A percentile compares a stretch with the other conserved stretches of the same genome.
phyloP scores from a whole-genome alignment of 2,113 vertebrate genomes.

The Upupa epops region DNA sequence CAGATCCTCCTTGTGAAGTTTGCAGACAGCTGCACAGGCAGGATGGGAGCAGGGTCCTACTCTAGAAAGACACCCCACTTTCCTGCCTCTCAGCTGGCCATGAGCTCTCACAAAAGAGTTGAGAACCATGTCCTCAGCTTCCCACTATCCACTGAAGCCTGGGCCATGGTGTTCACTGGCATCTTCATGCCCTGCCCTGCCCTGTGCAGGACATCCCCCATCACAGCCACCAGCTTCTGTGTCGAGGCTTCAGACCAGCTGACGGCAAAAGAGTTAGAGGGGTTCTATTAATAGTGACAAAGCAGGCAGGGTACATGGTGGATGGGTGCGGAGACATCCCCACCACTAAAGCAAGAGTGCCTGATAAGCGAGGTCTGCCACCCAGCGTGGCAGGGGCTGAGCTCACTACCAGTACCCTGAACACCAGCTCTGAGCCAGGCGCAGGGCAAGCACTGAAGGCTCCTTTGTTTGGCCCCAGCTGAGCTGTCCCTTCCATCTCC shows the following conservation, averaged over 20 bases:
- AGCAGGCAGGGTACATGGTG: rapidly evolving
- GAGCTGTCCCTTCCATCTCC: constrained; percentile 54
- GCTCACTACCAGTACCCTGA: not conserved
- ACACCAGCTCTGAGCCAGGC: not conserved
- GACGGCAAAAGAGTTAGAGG: not conserved
- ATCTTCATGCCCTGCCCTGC: not conserved
- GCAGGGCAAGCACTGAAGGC: constrained; percentile 23
- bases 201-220: rapidly evolving
- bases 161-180: not conserved
- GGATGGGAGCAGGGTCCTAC: not conserved
- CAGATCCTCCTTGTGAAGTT: not conserved
- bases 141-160: not conserved
- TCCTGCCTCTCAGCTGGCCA: not conserved
- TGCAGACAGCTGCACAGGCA: not conserved
- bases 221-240: not conserved
- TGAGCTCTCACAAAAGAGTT: not conserved
- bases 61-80: not conserved
- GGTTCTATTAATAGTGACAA: not conserved
- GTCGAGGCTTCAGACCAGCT: not conserved
- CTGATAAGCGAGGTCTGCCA: not conserved
- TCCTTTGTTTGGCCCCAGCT: constrained; percentile 63
- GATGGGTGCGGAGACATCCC: not conserved
- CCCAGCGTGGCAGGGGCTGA: not conserved
- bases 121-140: not conserved
- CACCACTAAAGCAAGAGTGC: rapidly evolving